phyloP scores from a whole-genome alignment of 2,888 invertebrate species.

The Andrena camellia region DNA sequence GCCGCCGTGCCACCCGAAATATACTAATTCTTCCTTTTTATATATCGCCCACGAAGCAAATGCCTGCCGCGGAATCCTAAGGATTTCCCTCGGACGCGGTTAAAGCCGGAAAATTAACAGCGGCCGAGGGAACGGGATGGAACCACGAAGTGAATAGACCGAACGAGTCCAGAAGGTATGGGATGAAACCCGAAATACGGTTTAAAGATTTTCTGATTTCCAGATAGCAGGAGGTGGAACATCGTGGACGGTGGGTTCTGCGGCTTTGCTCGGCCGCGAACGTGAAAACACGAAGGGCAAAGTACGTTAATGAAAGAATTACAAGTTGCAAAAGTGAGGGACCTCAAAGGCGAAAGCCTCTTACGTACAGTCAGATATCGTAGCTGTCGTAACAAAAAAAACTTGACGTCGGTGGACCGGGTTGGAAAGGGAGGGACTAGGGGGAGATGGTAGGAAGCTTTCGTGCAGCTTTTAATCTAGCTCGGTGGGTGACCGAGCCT shows the following conservation, averaged over 20 bases:
- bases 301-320: slow-evolving; percentile 75
- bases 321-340: slow-evolving; percentile 71
- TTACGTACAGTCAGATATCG: slow-evolving; percentile 73
- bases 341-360: slow-evolving; percentile 76
- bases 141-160: neutral
- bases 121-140: neutral
- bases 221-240: neutral
- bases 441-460: slow-evolving; percentile 58
- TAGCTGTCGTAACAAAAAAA: slow-evolving; percentile 59
- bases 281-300: slow-evolving; percentile 63
- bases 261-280: slow-evolving; percentile 57
- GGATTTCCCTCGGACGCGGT: slow-evolving; percentile 27
- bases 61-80: slow-evolving; percentile 31
- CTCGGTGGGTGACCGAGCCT: slow-evolving; percentile 72
- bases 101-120: neutral
- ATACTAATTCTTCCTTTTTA: slow-evolving; percentile 52
- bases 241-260: slow-evolving; percentile 35
- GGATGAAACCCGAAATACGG: slow-evolving; percentile 22
- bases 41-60: slow-evolving; percentile 33
- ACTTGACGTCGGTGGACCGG: slow-evolving; percentile 4
- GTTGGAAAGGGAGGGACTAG: neutral
- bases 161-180: slow-evolving; percentile 1
- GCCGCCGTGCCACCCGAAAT: slow-evolving; percentile 35
- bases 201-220: slow-evolving; percentile 58
- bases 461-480: slow-evolving; percentile 71